A percentile compares a stretch with the other conserved stretches of the same genome.
Evolutionary conservation across 1,140 invertebrate species (phyloP).

Genomic region (Cydia strobilella): DNA sequence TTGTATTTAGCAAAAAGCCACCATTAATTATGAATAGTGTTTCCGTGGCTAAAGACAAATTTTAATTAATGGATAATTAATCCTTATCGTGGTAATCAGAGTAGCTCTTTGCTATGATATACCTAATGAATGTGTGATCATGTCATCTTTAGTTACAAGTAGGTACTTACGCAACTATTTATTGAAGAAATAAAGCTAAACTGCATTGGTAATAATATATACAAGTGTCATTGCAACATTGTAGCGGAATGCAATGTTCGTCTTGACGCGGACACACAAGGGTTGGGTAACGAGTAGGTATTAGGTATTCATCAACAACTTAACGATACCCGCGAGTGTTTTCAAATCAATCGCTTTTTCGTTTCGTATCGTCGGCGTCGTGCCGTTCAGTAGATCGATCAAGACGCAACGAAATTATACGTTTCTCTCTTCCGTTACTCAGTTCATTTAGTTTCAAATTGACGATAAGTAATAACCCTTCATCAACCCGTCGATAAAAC

Average conservation of each 20-base stretch:
- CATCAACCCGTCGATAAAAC: conserved; percentile 55
- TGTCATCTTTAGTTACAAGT: not conserved
- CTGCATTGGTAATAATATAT: conserved; percentile 15
- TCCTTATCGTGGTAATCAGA: too few relatives aligned
- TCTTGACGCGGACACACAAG: not conserved
- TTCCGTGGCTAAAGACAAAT: too few relatives aligned
- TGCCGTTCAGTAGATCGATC: conserved; percentile 42
- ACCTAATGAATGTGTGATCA: too few relatives aligned
- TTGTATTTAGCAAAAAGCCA: too few relatives aligned
- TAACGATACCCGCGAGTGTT: conserved; percentile 44
- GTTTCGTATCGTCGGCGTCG: conserved; percentile 34
- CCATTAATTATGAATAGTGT: too few relatives aligned
- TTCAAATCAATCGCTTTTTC: conserved; percentile 48
- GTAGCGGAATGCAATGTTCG: not conserved
- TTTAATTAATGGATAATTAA: too few relatives aligned
- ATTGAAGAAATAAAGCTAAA: not conserved
- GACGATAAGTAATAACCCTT: conserved; percentile 63
- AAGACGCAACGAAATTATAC: conserved; percentile 64
- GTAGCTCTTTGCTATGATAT: too few relatives aligned
- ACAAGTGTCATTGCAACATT: not conserved
- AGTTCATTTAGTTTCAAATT: conserved; percentile 59
- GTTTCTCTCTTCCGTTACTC: conserved; percentile 58
- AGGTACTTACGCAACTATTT: not conserved
- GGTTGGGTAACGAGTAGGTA: conserved; percentile 35
- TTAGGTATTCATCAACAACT: conserved; percentile 50